Evolutionary conservation across 2,797 vertebrate genomes (phyloP).

Genomic region (Jordanella pulchra): DNA sequence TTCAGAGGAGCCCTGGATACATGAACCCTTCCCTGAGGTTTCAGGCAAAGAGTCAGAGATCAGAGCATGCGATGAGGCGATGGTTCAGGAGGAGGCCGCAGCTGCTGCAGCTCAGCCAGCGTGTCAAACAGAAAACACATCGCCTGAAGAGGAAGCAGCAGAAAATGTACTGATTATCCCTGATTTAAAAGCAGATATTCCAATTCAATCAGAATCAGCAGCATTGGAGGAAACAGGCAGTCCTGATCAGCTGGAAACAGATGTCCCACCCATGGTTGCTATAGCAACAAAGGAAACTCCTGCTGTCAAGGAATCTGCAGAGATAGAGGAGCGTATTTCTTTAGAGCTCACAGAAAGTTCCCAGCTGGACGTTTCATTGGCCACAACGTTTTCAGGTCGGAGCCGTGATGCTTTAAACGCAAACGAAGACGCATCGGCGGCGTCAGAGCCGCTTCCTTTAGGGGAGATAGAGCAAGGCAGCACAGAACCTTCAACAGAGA

Average conservation of each 20-base stretch:
- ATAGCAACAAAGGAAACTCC: conserved; percentile 9
- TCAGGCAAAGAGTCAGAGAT: conserved; percentile 13
- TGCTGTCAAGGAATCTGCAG: neutral
- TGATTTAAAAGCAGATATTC: neutral
- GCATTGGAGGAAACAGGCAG: neutral
- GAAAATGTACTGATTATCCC: conserved; percentile 20
- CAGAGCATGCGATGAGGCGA: neutral
- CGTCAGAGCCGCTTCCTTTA: conserved; percentile 19
- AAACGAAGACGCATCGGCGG: conserved; percentile 14
- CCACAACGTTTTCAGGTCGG: conserved; percentile 10
- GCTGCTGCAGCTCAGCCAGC: conserved; percentile 6
- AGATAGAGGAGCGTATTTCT: conserved; percentile 55
- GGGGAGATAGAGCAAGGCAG: conserved; percentile 16
- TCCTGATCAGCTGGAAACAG: conserved; percentile 15
- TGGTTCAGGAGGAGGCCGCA: conserved; percentile 23
- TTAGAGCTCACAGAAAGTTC: conserved; percentile 33
- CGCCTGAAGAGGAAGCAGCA: conserved; percentile 23
- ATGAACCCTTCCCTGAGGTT: conserved; percentile 6
- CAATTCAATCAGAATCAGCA: neutral
- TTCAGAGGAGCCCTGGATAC: conserved; percentile 23
- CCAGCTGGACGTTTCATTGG: conserved; percentile 7
- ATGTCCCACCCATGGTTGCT: neutral
- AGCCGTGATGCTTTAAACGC: conserved; percentile 17
- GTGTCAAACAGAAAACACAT: conserved; percentile 14
- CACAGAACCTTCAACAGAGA: conserved; percentile 1